phyloP scores from a whole-genome alignment of 2,888 invertebrate genomes.

The Platynereis dumerilii region DNA sequence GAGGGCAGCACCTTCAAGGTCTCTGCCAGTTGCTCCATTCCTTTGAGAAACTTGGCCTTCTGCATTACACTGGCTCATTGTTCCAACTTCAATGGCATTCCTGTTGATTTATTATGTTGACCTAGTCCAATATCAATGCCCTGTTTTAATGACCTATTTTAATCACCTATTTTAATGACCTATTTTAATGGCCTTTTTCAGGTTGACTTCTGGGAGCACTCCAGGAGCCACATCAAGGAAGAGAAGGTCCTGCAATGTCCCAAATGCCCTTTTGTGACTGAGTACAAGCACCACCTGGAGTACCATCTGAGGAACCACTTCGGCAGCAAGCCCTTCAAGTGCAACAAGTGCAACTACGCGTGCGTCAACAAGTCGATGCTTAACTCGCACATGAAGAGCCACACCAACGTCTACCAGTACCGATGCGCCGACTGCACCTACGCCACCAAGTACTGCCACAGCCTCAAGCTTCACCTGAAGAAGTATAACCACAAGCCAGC shows the following conservation, averaged over 20 bases:
- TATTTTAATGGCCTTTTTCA: constrained; percentile 34
- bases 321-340: constrained; percentile 94
- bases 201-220: constrained; percentile 92
- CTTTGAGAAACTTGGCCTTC: too few relatives aligned
- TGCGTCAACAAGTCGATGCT: constrained; percentile 82
- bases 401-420: constrained; percentile 85
- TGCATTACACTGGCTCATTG: too few relatives aligned
- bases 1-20: too few relatives aligned
- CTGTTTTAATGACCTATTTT: too few relatives aligned
- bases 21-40: too few relatives aligned
- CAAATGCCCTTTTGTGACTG: constrained; percentile 95
- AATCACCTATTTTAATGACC: too few relatives aligned
- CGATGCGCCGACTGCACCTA: constrained; percentile 92
- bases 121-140: too few relatives aligned
- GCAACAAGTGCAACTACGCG: constrained; percentile 76
- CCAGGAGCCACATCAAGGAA: constrained; percentile 84
- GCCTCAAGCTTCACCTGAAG: constrained; percentile 90
- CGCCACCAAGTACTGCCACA: constrained; percentile 97
- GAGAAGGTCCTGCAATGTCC: constrained; percentile 91
- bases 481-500: constrained; percentile 91
- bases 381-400: constrained; percentile 96
- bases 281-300: constrained; percentile 97
- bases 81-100: too few relatives aligned
- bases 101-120: too few relatives aligned
- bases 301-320: constrained; percentile 92